phyloP scores from a whole-genome alignment of 1,140 invertebrate genomes.

The Hycleus phaleratus region DNA sequence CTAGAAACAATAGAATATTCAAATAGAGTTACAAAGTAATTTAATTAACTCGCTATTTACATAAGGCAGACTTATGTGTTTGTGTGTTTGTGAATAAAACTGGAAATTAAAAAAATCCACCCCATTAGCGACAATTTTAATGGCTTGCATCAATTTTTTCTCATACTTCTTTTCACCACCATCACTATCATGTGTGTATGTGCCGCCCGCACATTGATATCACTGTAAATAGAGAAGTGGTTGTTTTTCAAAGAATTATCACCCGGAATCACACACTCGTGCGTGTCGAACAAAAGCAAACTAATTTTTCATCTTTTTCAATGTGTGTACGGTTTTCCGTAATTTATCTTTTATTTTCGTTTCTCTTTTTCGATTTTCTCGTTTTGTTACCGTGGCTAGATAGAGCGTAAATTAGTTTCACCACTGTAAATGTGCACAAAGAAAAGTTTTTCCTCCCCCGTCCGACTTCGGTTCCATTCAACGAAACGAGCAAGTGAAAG shows the following conservation, averaged over 20 bases:
- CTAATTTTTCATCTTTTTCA: conserved; percentile 15
- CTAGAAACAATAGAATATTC: too few species aligned
- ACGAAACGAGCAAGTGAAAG: background rate
- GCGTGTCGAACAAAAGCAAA: conserved; percentile 15
- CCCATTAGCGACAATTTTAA: too few species aligned
- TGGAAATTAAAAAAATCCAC: too few species aligned
- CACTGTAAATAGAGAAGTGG: too few species aligned
- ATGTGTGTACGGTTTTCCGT: conserved; percentile 1
- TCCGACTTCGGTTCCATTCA: background rate
- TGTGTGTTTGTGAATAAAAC: too few species aligned
- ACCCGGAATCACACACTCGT: conserved; percentile 14
- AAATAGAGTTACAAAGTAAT: too few species aligned
- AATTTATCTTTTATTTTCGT: conserved; percentile 12
- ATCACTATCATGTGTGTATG: too few species aligned
- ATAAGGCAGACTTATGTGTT: too few species aligned
- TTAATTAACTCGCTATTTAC: too few species aligned
- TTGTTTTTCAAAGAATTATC: conserved; percentile 5
- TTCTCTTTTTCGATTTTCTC: background rate
- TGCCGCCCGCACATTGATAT: too few species aligned
- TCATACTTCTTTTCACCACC: too few species aligned
- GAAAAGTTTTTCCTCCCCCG: conserved; percentile 6
- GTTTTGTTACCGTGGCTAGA: background rate
- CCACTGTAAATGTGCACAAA: conserved; percentile 2
- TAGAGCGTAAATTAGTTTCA: conserved; percentile 16
- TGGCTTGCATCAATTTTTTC: too few species aligned